phyloP scores from a whole-genome alignment of 2,888 invertebrate species.

The Clunio marinus region DNA sequence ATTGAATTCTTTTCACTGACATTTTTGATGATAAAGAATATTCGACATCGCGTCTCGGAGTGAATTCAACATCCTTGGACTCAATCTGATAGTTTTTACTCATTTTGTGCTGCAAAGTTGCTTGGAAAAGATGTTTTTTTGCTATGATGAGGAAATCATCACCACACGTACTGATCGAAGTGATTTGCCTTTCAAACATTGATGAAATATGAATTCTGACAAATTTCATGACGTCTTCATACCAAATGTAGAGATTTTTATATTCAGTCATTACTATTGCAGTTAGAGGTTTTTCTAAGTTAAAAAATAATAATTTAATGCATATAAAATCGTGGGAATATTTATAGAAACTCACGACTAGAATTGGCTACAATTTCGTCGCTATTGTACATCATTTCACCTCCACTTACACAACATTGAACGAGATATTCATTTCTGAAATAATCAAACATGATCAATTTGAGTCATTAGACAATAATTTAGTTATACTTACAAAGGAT shows the following conservation, averaged over 20 bases:
- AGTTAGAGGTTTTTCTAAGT: conserved; percentile 45
- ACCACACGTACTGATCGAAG: conserved; percentile 45
- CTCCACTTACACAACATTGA: conserved; percentile 55
- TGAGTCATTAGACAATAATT: background rate
- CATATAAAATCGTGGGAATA: conserved; percentile 23
- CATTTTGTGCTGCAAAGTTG: background rate
- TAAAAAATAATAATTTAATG: conserved; percentile 39
- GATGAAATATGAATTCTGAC: conserved; percentile 48
- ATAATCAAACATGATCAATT: conserved; percentile 13
- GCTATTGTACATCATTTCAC: conserved; percentile 45
- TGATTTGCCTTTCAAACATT: conserved; percentile 46
- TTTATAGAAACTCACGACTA: background rate
- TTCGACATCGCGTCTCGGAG: conserved; percentile 4
- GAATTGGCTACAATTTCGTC: conserved; percentile 12
- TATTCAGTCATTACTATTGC: conserved; percentile 47
- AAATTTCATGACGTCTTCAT: conserved; percentile 48
- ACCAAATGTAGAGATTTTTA: conserved; percentile 49
- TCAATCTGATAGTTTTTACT: conserved; percentile 13
- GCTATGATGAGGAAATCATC: conserved; percentile 48
- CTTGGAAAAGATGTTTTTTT: conserved; percentile 42
- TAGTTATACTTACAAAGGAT: conserved; percentile 16
- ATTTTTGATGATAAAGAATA: conserved; percentile 5
- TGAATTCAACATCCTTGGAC: conserved; percentile 22
- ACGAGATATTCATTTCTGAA: conserved; percentile 48
- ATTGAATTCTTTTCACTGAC: conserved; percentile 6